phyloP scores from a whole-genome alignment of 2,888 invertebrate species.

The Conus canariensis region DNA sequence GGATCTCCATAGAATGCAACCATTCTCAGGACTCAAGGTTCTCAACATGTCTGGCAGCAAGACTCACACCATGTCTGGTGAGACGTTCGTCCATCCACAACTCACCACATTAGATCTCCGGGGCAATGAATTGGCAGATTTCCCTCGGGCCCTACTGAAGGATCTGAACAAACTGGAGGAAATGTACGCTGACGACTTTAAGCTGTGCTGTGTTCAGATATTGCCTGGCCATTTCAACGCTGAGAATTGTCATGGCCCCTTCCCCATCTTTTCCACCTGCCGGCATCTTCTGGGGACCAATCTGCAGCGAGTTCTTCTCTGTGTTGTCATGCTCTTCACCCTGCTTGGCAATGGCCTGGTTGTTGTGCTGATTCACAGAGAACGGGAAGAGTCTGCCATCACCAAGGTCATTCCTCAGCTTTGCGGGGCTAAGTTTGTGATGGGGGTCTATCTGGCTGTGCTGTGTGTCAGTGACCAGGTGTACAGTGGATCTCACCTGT shows the following conservation, averaged over 20 bases:
- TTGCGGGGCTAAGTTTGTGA: conserved; percentile 32
- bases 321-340: neutral
- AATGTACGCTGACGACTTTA: neutral
- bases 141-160: neutral
- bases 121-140: neutral
- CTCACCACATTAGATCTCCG: conserved; percentile 5
- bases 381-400: too few species aligned
- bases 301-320: neutral
- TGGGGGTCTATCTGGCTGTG: conserved; percentile 56
- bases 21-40: neutral
- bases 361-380: neutral
- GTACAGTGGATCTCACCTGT: neutral
- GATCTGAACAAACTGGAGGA: neutral
- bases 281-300: neutral
- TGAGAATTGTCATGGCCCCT: neutral
- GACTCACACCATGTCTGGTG: neutral
- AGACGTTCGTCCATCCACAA: neutral
- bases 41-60: conserved; percentile 8
- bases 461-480: conserved; percentile 4
- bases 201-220: neutral
- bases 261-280: neutral
- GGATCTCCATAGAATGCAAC: neutral
- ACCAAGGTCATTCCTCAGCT: neutral
- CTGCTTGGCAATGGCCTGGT: neutral
- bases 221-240: neutral